Evolutionary conservation across 92 coral and sea anemone genomes (phyloP).

Genomic region (Phenganax stokvisi): DNA sequence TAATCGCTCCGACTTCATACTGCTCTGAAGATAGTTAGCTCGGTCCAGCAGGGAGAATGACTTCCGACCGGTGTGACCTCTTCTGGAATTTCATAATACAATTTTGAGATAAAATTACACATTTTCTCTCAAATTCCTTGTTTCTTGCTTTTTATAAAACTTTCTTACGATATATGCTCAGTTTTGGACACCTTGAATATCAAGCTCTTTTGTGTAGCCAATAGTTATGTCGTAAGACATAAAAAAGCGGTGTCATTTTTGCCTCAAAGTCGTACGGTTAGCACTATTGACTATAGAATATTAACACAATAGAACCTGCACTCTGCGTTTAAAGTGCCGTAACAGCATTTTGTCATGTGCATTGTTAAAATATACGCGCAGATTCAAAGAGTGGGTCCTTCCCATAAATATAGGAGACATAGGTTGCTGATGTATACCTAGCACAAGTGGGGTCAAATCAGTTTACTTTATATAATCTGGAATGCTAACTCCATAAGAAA

Average conservation of each 20-base stretch:
- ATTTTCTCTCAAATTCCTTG: neutral
- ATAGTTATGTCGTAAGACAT: neutral
- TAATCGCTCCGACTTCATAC: too few species aligned
- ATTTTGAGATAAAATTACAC: neutral
- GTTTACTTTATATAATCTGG: too few species aligned
- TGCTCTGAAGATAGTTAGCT: too few species aligned
- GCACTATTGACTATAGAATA: neutral
- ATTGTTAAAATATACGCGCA: conserved; percentile 11
- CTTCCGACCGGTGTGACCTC: too few species aligned
- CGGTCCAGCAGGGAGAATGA: too few species aligned
- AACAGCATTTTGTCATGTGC: neutral
- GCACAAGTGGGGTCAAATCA: too few species aligned
- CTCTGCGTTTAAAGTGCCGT: neutral
- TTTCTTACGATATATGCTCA: conserved; percentile 17
- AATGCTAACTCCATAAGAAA: too few species aligned
- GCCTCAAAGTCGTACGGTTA: neutral
- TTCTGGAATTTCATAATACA: neutral
- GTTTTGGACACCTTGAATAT: conserved; percentile 12
- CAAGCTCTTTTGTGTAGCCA: neutral
- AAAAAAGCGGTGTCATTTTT: neutral
- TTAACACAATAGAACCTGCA: neutral
- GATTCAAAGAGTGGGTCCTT: conserved; percentile 23
- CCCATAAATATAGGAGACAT: neutral
- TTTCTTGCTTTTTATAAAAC: conserved; percentile 7
- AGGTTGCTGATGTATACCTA: too few species aligned